Base-by-base conservation (phyloP, 2,888 invertebrate species). In the Timema podura region DNA sequence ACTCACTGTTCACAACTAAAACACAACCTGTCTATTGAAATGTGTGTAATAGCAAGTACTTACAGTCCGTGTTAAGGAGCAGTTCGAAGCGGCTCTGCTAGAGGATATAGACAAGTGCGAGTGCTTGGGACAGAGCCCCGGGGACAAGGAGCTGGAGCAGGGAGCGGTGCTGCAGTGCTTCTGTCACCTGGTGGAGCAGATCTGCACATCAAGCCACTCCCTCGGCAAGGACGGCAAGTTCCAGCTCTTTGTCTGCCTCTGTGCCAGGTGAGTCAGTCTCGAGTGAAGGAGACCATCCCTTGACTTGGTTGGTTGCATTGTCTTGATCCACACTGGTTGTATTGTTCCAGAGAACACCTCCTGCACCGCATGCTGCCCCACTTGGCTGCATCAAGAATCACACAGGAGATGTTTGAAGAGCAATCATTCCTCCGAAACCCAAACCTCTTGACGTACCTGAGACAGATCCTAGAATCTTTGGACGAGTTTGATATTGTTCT, bases 171-270 rank as follows among this genome's bases (percentile, higher is more conserved):
- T 71, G 73, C 71, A 64, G 67, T 73, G 93, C 78, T 96, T 93
- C 82, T 93, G 93, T 80, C 92, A 93, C 78, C 85, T 98, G 13
- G 89, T 97, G 79, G 91, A 92, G 77, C 95, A 95, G 81, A 93
- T 98, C 73, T 91, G 90, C 80, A 88, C 88, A 66, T 91, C 91
- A 0, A 94, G 93, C 69, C 89, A 89, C 77, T 84, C 91, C n/a
- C 85, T 96, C 44, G 99, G 98, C 68, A 98, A 98, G 81, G 98
- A 99, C 83, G 98, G 97, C 67, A 96, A 97, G 82, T 98, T 99
- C 81, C 98, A 98, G 81, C 87, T 98, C 54, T 96, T 98, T 79
- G 91, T 98, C 76, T 97, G 98, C 80, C 87, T 98, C 48, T 93
- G 95, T 78, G 88, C 95, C 76, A 90, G 96, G 96, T 96, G 81